Conservation (phyloP, 2,797 vertebrate species). For the Arctocebus calabarensis region DNA sequence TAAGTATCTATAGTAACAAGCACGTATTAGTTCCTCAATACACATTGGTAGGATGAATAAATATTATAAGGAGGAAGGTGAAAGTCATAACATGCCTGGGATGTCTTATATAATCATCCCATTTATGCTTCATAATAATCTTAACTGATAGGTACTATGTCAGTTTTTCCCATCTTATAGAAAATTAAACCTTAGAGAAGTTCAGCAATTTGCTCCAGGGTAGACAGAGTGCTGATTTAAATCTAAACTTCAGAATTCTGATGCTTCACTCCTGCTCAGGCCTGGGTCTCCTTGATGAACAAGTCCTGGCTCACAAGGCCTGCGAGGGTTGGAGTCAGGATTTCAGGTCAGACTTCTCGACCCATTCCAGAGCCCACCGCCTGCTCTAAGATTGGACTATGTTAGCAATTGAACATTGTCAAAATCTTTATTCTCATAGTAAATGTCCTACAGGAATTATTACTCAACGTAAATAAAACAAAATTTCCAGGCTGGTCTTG, state of each 20-base stretch:
- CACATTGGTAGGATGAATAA: background rate
- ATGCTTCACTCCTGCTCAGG: background rate
- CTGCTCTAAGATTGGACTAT: background rate
- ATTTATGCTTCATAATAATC: background rate
- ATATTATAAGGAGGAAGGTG: background rate
- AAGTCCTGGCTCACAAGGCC: background rate
- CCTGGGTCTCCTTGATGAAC: background rate
- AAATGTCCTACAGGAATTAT: background rate
- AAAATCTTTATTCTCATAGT: background rate
- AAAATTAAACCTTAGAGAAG: background rate
- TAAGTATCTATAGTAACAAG: background rate
- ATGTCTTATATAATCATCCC: background rate
- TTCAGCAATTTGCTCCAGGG: background rate
- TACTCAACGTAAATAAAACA: background rate
- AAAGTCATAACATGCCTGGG: background rate
- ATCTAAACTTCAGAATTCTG: background rate
- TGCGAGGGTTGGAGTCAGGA: background rate
- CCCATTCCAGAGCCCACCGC: background rate
- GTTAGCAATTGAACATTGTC: background rate
- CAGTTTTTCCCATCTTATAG: background rate
- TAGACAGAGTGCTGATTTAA: background rate
- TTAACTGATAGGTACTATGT: background rate
- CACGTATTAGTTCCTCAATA: background rate
- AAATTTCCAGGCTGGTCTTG: background rate
- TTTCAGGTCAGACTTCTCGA: background rate